A percentile compares a stretch with the other conserved stretches of the same genome.
phyloP scores from a whole-genome alignment of 2,888 invertebrate species.

The Acanthosepion pharaonis region DNA sequence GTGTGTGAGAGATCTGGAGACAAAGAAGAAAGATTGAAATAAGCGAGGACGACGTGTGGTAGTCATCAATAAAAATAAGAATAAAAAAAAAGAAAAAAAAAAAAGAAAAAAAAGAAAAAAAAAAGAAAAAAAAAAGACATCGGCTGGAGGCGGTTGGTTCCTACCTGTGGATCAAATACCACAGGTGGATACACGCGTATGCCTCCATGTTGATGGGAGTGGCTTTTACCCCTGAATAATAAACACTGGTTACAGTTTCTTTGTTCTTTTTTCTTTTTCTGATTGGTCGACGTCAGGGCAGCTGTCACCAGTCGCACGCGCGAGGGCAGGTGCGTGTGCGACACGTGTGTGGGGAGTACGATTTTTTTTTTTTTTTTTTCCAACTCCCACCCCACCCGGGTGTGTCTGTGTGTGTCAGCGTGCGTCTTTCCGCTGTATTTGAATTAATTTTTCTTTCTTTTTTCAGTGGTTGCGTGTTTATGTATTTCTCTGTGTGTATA shows the following conservation, averaged over 20 bases:
- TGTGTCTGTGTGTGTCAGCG: too few relatives aligned
- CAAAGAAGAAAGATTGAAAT: background rate
- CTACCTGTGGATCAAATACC: slow-evolving; percentile 5
- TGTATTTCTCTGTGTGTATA: background rate
- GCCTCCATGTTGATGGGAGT: background rate
- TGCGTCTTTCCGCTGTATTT: too few relatives aligned
- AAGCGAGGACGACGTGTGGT: too few relatives aligned
- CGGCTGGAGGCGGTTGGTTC: background rate
- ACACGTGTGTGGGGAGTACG: too few relatives aligned
- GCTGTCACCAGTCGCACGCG: background rate
- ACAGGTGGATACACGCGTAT: background rate
- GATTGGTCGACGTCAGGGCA: background rate
- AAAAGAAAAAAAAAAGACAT: background rate
- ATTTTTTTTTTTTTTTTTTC: too few relatives aligned
- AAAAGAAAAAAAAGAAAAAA: background rate
- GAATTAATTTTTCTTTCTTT: too few relatives aligned
- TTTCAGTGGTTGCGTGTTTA: background rate
- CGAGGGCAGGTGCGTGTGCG: too few relatives aligned
- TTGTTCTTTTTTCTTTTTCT: background rate
- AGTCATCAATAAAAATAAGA: background rate
- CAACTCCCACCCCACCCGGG: too few relatives aligned
- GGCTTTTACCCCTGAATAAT: background rate
- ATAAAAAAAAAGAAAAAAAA: background rate
- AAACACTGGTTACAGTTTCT: background rate
- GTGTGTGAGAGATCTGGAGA: background rate